Conservation (phyloP, 2,888 invertebrate genomes). For the Aromia moschata region DNA sequence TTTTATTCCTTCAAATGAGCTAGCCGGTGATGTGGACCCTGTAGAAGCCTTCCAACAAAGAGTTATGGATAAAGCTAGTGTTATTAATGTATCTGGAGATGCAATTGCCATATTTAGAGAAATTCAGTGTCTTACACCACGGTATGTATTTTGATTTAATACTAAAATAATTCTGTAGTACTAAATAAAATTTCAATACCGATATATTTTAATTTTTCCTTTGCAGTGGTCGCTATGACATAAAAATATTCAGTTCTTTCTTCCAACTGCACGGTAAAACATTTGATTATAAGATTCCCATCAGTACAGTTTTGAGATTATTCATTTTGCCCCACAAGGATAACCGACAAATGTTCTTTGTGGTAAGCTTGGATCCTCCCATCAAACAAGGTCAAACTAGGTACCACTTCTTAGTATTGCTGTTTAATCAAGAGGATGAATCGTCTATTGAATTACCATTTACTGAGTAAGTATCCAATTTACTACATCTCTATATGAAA, state of each 20-base stretch:
- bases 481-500: too few species aligned
- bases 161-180: not conserved
- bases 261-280: conserved; percentile 97
- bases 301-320: conserved; percentile 93
- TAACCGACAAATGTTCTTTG: conserved; percentile 97
- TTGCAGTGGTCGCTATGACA: conserved; percentile 94
- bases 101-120: conserved; percentile 97
- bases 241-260: conserved; percentile 92
- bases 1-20: conserved; percentile 92
- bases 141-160: conserved; percentile 70
- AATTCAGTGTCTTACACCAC: conserved; percentile 97
- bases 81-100: conserved; percentile 97
- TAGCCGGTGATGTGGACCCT: conserved; percentile 87
- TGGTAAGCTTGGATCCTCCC: conserved; percentile 97
- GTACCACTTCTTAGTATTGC: conserved; percentile 93
- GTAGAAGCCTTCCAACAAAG: conserved; percentile 97
- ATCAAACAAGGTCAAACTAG: conserved; percentile 99
- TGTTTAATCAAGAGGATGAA: conserved; percentile 96
- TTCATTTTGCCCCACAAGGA: conserved; percentile 97
- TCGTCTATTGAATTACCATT: conserved; percentile 90
- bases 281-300: conserved; percentile 99
- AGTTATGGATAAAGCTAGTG: conserved; percentile 97
- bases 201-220: conserved; percentile 44
- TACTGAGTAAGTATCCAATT: conserved; percentile 84
- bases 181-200: too few species aligned